Evolutionary conservation across 2,113 vertebrate species (phyloP), one percentile per base, ranked within the genome.

Genomic region (Psittacula cyanocephala): DNA sequence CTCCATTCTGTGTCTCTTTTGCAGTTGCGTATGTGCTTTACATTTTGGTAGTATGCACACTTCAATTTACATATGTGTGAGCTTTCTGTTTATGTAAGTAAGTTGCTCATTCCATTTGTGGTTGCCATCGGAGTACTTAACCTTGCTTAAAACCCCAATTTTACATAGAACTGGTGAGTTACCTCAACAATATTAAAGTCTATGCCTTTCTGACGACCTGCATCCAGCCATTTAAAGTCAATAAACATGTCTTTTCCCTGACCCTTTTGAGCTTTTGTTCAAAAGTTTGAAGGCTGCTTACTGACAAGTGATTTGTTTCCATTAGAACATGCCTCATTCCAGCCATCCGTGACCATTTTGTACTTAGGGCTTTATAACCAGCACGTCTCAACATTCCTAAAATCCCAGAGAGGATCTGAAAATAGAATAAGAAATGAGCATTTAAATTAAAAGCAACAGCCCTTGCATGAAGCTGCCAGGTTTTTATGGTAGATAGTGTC

Each of bases 351-450:
- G 95, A 97, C 96, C 88, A 69, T 95, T 97, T 94, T 95, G 96
- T 97, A 95, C 96, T 97, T 76, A 49, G 87, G 84, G 94, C 85
- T 97, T 97, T 95, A 94, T 94, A 96, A 95, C 92, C 85, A 96
- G 97, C 98, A 97, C 83, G 95, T 96, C 96, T 97, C 89, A 80
- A 95, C 98, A 98, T 98, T 98, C 98, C 97, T 98, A 78, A 97
- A 97, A 97, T 98, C 97, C 97, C 97, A 97, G 94, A 95, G 97
- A 97, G 96, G 75, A 96, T 95, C 97, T 98, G 96, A 97, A 98
- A 98, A 98, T 98, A 98, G 98, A 98, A 96, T 95, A 97, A 98
- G 96, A 98, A 98, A 97, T 95, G 94, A 97, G 96, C 92, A 96
- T 98, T 97, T 96, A 97, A 98, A 98, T 98, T 95, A 96, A 97